phyloP scores from a whole-genome alignment of 2,888 invertebrate genomes.

The Mythimna impura region DNA sequence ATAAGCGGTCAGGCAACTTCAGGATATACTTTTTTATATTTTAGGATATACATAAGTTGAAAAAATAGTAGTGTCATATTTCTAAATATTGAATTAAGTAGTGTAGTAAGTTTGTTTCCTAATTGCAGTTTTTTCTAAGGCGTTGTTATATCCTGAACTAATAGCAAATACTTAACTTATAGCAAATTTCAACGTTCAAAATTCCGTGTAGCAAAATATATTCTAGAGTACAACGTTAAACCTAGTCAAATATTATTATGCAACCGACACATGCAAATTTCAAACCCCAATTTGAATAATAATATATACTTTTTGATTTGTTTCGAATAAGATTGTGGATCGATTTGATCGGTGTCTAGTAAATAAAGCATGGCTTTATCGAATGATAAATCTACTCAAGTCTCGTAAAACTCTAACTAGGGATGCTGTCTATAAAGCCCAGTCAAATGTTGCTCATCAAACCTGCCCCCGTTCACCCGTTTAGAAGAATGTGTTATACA shows the following conservation, averaged over 20 bases:
- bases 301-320: constrained; percentile 55
- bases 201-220: constrained; percentile 59
- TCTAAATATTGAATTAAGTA: constrained; percentile 21
- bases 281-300: constrained; percentile 66
- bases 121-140: constrained; percentile 20
- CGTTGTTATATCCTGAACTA: constrained; percentile 56
- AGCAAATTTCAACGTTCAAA: constrained; percentile 48
- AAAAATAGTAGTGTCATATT: constrained; percentile 51
- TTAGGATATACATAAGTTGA: constrained; percentile 41
- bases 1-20: constrained; percentile 59
- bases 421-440: constrained; percentile 76
- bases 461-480: constrained; percentile 86
- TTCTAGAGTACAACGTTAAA: constrained; percentile 45
- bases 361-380: constrained; percentile 60
- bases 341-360: constrained; percentile 54
- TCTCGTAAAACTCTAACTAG: constrained; percentile 74
- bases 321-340: constrained; percentile 64
- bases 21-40: constrained; percentile 51
- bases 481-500: constrained; percentile 90
- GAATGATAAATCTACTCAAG: constrained; percentile 59
- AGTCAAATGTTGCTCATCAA: constrained; percentile 80
- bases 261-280: constrained; percentile 80
- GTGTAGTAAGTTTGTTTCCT: constrained; percentile 47
- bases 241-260: constrained; percentile 55
- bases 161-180: constrained; percentile 55